phyloP scores from a whole-genome alignment of 2,888 invertebrate genomes.

The Tridacna gigas region DNA sequence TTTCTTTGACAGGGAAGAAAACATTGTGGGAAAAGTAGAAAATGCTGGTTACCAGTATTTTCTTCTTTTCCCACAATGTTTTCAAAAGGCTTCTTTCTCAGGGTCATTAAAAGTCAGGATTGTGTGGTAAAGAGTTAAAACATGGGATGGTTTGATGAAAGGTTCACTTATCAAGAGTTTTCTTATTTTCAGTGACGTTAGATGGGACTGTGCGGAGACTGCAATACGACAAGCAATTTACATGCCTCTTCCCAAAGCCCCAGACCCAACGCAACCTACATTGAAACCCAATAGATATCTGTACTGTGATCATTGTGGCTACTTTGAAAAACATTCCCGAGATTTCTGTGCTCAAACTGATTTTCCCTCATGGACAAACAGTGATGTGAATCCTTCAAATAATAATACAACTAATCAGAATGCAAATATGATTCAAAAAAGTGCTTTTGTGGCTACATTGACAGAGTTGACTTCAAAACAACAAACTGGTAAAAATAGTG shows the following conservation, averaged over 20 bases:
- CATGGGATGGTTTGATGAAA: too few species aligned
- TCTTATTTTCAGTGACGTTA: slow-evolving; percentile 58
- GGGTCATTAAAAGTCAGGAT: too few species aligned
- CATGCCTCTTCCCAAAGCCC: slow-evolving; percentile 59
- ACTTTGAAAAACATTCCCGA: slow-evolving; percentile 49
- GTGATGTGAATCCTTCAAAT: not conserved
- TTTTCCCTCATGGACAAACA: not conserved
- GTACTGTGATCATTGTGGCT: slow-evolving; percentile 64
- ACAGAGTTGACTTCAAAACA: slow-evolving; percentile 22
- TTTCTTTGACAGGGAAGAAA: too few species aligned
- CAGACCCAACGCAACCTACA: slow-evolving; percentile 5
- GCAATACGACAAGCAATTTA: slow-evolving; percentile 65
- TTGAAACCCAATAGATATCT: slow-evolving; percentile 5
- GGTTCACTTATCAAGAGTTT: not conserved
- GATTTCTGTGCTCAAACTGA: slow-evolving; percentile 59
- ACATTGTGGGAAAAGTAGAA: too few species aligned
- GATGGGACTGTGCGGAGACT: slow-evolving; percentile 70
- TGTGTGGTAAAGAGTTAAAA: not conserved
- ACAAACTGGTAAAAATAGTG: not conserved
- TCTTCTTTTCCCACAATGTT: too few species aligned
- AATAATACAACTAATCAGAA: slow-evolving; percentile 4
- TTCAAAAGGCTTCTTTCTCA: too few species aligned
- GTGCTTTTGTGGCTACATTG: not conserved
- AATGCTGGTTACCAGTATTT: too few species aligned
- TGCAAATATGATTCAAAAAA: not conserved